These are phyloP conservation scores for human (Homo sapiens) DNA, from an alignment of 2,113 vertebrate genomes.

Conservation along the genomic window GRCh38 chrX:69501001-69501500, in stretches of 20 bases:
- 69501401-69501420: constrained; percentile 35
- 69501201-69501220: neutral
- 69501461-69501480: constrained; percentile 58
- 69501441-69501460: constrained; percentile 49
- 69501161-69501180: neutral
- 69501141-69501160: neutral
- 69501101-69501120: neutral
- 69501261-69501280: neutral
- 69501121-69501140: neutral
- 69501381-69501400: constrained; percentile 1
- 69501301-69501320: constrained; percentile 2
- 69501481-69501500: neutral
- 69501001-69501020: constrained; percentile 30
- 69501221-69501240: neutral
- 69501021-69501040: constrained; percentile 31
- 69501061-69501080: neutral
- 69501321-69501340: neutral
- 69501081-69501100: neutral
- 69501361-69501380: neutral
- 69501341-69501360: neutral
- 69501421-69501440: constrained; percentile 47
- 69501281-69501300: neutral
- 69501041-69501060: neutral
- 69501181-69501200: neutral
- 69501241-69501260: neutral